Conservation (phyloP, 1,140 invertebrate species). For the Melitaea cinxia region DNA sequence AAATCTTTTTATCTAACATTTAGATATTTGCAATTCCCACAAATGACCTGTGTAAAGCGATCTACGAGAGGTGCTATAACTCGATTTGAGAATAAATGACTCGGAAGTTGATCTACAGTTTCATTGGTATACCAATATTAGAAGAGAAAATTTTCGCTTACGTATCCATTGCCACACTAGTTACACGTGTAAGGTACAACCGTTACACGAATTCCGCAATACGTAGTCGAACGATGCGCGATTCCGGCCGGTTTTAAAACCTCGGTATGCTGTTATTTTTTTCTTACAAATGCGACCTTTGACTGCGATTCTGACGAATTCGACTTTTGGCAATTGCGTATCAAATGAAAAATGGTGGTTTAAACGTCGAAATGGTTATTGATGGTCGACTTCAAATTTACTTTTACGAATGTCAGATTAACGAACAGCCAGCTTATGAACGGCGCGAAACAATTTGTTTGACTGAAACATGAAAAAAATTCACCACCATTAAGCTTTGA, state of each 20-base stretch:
- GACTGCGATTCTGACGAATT: conserved; percentile 51
- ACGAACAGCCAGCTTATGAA: conserved; percentile 35
- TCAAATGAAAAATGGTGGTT: conserved; percentile 73
- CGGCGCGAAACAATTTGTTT: conserved; percentile 32
- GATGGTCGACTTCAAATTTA: conserved; percentile 68
- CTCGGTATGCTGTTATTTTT: conserved; percentile 48
- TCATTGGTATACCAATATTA: conserved; percentile 47
- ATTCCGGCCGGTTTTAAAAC: conserved; percentile 33
- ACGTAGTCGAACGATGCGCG: conserved; percentile 43
- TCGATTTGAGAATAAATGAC: conserved; percentile 78
- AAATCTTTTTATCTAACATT: conserved; percentile 60
- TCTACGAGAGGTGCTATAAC: conserved; percentile 76
- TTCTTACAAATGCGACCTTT: conserved; percentile 58
- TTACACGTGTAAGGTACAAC: conserved; percentile 45
- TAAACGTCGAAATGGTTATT: conserved; percentile 73
- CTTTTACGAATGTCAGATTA: conserved; percentile 67
- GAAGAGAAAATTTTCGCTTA: conserved; percentile 50
- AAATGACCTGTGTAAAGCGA: conserved; percentile 78
- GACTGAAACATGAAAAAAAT: conserved; percentile 30
- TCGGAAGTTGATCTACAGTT: conserved; percentile 75
- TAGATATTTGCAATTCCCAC: conserved; percentile 73
- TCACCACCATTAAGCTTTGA: conserved; percentile 36
- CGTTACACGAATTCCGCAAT: conserved; percentile 60
- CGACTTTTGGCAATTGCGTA: conserved; percentile 52
- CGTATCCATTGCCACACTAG: conserved; percentile 60